Base-by-base conservation (phyloP, 2,113 vertebrate species). In the Brachypodius melanocephalos region DNA sequence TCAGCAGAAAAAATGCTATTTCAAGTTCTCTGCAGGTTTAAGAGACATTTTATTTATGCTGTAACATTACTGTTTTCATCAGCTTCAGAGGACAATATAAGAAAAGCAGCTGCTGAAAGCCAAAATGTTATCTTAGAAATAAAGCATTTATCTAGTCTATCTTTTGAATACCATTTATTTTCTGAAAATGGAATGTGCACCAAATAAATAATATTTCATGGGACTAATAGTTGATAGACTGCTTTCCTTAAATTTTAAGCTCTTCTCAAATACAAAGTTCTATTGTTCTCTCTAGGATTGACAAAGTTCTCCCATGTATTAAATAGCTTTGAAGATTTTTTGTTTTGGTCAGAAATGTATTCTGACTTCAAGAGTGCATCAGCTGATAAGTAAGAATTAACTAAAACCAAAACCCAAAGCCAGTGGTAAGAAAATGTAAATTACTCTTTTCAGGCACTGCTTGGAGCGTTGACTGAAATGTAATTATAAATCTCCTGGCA, bases 81-180 rank as follows among this genome's bases (percentile, higher is more conserved):
- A 26, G 21, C 58, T 90, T 83, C 43, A 76, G 52, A 91, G 32
- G 32, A 75, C 34, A 83, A 51, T 38, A 54, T 38, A 73, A 68
- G 49, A 48, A 66, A 90, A 46, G 38, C 18, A 66, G 51, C 17
- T 81, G 36, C 71, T 73, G 82, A 77, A 97, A 86, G 49, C 10
- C 48, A 68, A 36, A 74, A 62, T 55, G 22, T 81, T 94, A 90
- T 89, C 42, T 79, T 46, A 46, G 68, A 80, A 95, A 91, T 90
- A 89, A 92, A 95, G 69, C 17, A 79, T 81, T 91, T 94, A 68
- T 91, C 79, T 75, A 52, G 20, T 28, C 15, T 36, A 43, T 32
- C 40, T 88, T 86, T 63, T 68, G 59, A 96, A 96, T 84, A 58
- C 49, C 28, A 66, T 88, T 96, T 73, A 86, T 79, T 93, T 94